A percentile compares a stretch with the other conserved stretches of the same genome.
These are phyloP conservation scores for Leucophenga montana DNA, from an alignment of 2,888 invertebrate genomes.

Conservation along the genomic window DNA sequence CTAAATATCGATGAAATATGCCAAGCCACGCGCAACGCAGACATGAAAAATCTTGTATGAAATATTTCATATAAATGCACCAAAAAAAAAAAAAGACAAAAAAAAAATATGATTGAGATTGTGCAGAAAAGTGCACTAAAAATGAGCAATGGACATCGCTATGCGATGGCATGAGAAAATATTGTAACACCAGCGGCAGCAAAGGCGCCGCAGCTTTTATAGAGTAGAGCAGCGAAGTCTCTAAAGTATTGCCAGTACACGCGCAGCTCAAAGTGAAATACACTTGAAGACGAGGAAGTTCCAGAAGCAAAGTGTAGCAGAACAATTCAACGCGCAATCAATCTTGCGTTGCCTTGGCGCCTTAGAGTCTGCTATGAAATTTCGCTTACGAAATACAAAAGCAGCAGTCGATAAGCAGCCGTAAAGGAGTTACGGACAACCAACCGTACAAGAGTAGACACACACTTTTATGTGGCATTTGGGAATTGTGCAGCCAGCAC, in stretches of 20 bases:
- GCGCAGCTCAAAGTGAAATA: too few relatives aligned
- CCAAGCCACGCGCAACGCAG: conserved; percentile 38
- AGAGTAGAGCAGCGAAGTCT: not conserved
- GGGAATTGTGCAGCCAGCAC: conserved; percentile 50
- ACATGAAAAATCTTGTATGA: conserved; percentile 45
- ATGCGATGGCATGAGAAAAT: too few relatives aligned
- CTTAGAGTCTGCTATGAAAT: conserved; percentile 3
- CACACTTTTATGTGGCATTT: conserved; percentile 60
- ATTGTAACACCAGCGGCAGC: too few relatives aligned
- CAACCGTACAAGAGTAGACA: conserved; percentile 40
- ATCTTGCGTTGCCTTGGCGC: not conserved
- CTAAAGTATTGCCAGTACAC: not conserved
- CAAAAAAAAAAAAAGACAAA: conserved; percentile 9
- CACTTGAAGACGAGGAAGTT: too few relatives aligned
- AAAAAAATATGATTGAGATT: not conserved
- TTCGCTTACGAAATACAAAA: not conserved
- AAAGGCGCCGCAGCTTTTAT: not conserved
- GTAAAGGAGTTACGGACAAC: not conserved
- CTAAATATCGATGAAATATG: conserved; percentile 57
- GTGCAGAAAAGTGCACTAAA: conserved; percentile 46
- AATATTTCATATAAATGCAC: conserved; percentile 10
- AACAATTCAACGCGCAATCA: conserved; percentile 1
- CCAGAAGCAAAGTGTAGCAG: too few relatives aligned
- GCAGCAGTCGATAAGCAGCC: not conserved
- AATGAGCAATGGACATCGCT: conserved; percentile 56